phyloP scores from a whole-genome alignment of 2,113 vertebrate species.

The Labeo rohita region DNA sequence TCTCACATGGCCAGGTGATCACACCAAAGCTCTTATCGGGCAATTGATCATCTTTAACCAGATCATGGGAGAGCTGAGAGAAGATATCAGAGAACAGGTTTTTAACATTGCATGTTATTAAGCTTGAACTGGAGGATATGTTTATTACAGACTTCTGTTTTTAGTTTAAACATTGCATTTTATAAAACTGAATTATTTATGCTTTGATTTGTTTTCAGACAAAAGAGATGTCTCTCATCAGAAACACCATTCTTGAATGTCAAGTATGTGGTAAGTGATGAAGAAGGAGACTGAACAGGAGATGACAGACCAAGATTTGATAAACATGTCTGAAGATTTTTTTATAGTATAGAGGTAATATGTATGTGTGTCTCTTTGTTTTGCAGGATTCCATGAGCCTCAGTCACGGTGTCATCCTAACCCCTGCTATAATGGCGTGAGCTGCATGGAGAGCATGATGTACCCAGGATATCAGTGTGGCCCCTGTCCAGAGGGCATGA shows the following conservation, averaged over 20 bases:
- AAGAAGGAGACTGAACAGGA: neutral
- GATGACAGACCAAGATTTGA: neutral
- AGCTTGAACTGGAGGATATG: no score
- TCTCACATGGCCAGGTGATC: slow-evolving; percentile 76
- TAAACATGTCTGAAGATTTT: neutral
- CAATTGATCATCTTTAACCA: slow-evolving; percentile 86
- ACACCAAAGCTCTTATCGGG: slow-evolving; percentile 83
- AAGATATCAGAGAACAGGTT: slow-evolving; percentile 88
- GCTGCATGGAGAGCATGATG: slow-evolving; percentile 84
- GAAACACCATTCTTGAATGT: slow-evolving; percentile 90
- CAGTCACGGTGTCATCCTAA: slow-evolving; percentile 84
- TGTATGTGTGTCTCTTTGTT: neutral
- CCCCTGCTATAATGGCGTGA: slow-evolving; percentile 82
- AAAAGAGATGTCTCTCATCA: slow-evolving; percentile 89
- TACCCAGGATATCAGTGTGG: slow-evolving; percentile 86
- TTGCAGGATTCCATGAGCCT: slow-evolving; percentile 85
- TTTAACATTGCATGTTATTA: neutral
- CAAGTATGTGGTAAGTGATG: slow-evolving; percentile 86
- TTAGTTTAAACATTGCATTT: neutral
- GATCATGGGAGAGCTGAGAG: slow-evolving; percentile 79
- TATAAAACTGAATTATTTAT: neutral
- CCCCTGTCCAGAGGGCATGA: slow-evolving; percentile 80
- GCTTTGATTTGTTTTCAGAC: slow-evolving; percentile 69
- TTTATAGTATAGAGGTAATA: neutral
- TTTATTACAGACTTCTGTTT: neutral